Base-by-base conservation (phyloP, 2,797 vertebrate genomes). In the Mareca strepera region DNA sequence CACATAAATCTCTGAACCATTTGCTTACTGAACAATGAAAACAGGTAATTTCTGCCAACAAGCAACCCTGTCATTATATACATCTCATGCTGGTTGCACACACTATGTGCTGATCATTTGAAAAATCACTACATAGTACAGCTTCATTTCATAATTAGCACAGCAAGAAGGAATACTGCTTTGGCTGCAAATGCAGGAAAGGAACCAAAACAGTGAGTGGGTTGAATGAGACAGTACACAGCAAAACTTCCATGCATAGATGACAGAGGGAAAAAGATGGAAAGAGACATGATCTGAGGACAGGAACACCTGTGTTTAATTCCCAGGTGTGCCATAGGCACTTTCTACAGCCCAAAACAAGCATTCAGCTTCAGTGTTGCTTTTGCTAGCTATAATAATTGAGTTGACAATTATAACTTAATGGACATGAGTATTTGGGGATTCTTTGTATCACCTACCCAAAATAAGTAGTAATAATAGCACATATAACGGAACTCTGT, bases 371-470 rank as follows among this genome's bases (percentile, higher is more conserved):
- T 50, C 50, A 68, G 31, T 1, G 17, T 12, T 68, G 43, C 13
- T 44, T 92, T 63, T 76, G 17, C 48, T 50, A 67, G 21, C 53
- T 64, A 11, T 15, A 68, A 39, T 9, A 55, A 55, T 2, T 10
- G 43, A 6, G 21, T 70, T 77, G 84, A 53, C 58, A 64, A 29
- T 9, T 37, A 28, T 5, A 87, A 11, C 33, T 53, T 39, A 11
- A 44, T 0, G 7, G 77, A 55, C 0, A 23, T 1, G 0, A 18
- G 1, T n/a, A 63, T 64, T 12, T 81, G n/a, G 48, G 67, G 28
- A 84, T 46, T 26, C 39, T 28, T 88, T 82, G 5, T 31, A 37
- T 35, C 60, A 78, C 28, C 46, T 50, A 17, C 7, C 60, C 7
- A 74, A 79, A 68, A n/a, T 6, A 68, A 87, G 39, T 2, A 86